phyloP scores from a whole-genome alignment of 2,888 invertebrate species.

The Phragmatobia fuliginosa region DNA sequence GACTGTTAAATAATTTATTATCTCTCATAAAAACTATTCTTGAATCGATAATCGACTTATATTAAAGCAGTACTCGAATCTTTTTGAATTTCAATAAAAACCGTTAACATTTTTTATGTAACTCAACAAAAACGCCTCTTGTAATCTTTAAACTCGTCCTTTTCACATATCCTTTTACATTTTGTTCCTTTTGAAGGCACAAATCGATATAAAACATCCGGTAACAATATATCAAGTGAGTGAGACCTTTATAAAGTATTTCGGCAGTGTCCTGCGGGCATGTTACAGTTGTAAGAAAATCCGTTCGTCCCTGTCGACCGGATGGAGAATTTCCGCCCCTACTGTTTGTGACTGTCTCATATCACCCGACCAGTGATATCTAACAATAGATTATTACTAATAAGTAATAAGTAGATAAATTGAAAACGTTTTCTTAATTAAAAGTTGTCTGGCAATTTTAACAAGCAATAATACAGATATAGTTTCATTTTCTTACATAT shows the following conservation, averaged over 20 bases:
- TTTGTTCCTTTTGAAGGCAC: constrained; percentile 58
- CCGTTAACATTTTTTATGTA: neutral
- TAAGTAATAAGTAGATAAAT: constrained; percentile 9
- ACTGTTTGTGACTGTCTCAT: constrained; percentile 56
- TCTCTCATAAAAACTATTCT: neutral
- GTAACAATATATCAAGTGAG: constrained; percentile 72
- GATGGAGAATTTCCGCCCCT: constrained; percentile 68
- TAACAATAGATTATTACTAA: constrained; percentile 34
- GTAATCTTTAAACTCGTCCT: constrained; percentile 42
- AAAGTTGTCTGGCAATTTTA: neutral
- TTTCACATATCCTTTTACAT: constrained; percentile 53
- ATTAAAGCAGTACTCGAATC: neutral
- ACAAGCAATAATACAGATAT: too few species aligned
- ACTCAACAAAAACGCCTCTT: constrained; percentile 11
- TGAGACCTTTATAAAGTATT: constrained; percentile 71
- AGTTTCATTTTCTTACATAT: neutral
- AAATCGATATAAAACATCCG: constrained; percentile 74
- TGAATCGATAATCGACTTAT: neutral
- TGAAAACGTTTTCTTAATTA: neutral
- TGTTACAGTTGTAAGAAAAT: constrained; percentile 67
- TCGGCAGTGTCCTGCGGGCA: constrained; percentile 69
- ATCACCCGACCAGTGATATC: constrained; percentile 42
- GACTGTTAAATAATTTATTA: too few species aligned
- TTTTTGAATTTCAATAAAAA: neutral
- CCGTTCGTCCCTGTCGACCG: constrained; percentile 62